Evolutionary conservation across 2,888 invertebrate genomes (phyloP).

Genomic region (Agrenia bidenticulata): DNA sequence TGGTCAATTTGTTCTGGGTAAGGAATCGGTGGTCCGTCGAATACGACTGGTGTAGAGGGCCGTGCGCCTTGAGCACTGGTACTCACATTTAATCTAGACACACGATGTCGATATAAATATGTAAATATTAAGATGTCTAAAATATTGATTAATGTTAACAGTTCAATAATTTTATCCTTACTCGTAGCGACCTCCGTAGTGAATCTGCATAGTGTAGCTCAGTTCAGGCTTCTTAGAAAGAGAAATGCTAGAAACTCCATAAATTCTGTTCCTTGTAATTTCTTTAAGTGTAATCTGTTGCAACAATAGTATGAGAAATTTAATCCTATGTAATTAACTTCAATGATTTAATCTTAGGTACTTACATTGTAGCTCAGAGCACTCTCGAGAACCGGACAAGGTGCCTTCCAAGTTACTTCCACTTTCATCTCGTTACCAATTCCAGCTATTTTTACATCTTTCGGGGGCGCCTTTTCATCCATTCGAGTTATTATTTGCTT

Average conservation of each 20-base stretch:
- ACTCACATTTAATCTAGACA: constrained; percentile 58
- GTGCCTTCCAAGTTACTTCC: constrained; percentile 70
- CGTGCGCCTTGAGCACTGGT: constrained; percentile 59
- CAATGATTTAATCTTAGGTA: not conserved
- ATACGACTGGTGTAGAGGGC: constrained; percentile 59
- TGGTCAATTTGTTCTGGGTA: constrained; percentile 65
- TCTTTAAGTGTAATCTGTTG: not conserved
- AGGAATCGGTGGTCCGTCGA: constrained; percentile 63
- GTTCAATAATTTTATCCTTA: constrained; percentile 27
- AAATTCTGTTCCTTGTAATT: not conserved
- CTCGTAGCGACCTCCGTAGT: constrained; percentile 32
- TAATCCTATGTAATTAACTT: not conserved
- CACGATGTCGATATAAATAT: not conserved
- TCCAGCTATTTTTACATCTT: constrained; percentile 62
- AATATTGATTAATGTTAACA: not conserved
- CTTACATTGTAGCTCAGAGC: constrained; percentile 66
- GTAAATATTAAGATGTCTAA: not conserved
- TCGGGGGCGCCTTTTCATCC: constrained; percentile 68
- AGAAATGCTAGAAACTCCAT: not conserved
- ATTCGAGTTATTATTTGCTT: constrained; percentile 63
- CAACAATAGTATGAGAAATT: not conserved
- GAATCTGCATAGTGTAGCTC: not conserved
- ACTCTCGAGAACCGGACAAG: constrained; percentile 63
- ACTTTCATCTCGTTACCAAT: constrained; percentile 57
- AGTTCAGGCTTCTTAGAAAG: not conserved